Conservation (phyloP, 2,113 vertebrate species). For the Leptobrachium leishanense region DNA sequence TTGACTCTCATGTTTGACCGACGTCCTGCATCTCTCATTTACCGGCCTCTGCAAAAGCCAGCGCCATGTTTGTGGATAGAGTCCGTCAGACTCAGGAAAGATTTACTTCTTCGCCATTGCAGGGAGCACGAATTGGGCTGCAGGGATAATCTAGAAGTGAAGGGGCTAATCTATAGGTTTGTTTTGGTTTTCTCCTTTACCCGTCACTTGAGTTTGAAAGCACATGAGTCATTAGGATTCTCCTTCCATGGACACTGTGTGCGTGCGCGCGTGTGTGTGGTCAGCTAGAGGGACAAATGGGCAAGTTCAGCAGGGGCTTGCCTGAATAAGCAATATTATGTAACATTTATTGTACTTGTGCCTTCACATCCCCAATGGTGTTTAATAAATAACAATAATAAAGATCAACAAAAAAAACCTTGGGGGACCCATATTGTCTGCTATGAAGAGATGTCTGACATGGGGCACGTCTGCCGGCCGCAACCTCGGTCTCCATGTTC, state of each 20-base stretch:
- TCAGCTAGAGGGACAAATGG: slow-evolving; percentile 22
- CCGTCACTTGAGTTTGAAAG: slow-evolving; percentile 38
- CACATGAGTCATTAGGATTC: slow-evolving; percentile 24
- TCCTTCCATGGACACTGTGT: slow-evolving; percentile 22
- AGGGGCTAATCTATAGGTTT: background rate
- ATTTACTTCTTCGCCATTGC: background rate
- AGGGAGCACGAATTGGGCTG: background rate
- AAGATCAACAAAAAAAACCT: slow-evolving; percentile 8
- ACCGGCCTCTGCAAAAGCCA: slow-evolving; percentile 1
- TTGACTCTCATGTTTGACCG: slow-evolving; percentile 1
- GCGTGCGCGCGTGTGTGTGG: slow-evolving; percentile 13
- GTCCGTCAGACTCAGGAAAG: background rate
- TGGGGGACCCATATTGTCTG: slow-evolving; percentile 31
- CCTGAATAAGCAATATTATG: slow-evolving; percentile 45
- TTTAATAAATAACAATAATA: background rate
- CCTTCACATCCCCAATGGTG: slow-evolving; percentile 40
- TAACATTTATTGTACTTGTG: slow-evolving; percentile 44
- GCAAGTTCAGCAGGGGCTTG: slow-evolving; percentile 2
- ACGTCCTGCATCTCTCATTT: slow-evolving; percentile 5
- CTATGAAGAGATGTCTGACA: slow-evolving; percentile 28
- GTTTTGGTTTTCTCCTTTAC: slow-evolving; percentile 3
- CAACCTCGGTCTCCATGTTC: slow-evolving; percentile 23
- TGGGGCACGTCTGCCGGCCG: slow-evolving; percentile 34
- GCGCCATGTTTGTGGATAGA: background rate
- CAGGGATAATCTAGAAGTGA: background rate